These are phyloP conservation scores for Aleiodes alternator DNA, from an alignment of 2,888 invertebrate species.

Conservation along the genomic window DNA sequence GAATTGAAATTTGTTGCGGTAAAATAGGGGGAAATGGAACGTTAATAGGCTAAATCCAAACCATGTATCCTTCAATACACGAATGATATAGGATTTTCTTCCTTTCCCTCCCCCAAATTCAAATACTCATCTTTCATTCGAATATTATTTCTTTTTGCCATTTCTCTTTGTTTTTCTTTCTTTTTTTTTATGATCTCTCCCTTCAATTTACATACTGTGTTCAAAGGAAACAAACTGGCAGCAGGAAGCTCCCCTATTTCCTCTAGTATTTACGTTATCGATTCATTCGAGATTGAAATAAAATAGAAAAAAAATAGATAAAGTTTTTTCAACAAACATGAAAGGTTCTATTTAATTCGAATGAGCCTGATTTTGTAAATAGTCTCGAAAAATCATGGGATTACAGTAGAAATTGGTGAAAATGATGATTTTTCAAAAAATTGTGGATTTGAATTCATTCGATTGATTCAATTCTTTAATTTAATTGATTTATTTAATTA, in stretches of 20 bases:
- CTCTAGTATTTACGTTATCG: slow-evolving; percentile 19
- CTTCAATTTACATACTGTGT: slow-evolving; percentile 30
- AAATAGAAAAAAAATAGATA: neutral
- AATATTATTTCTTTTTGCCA: slow-evolving; percentile 3
- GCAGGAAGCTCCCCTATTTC: slow-evolving; percentile 21
- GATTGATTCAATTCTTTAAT: no score
- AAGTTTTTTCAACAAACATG: slow-evolving; percentile 5
- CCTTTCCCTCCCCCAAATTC: neutral
- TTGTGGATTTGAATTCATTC: no score
- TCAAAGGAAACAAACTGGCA: slow-evolving; percentile 34
- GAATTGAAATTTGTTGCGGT: slow-evolving; percentile 27
- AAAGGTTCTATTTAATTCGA: slow-evolving; percentile 17
- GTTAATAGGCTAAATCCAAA: slow-evolving; percentile 33
- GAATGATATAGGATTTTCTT: neutral
- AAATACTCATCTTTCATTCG: neutral
- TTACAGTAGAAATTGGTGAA: no score
- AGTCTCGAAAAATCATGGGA: neutral
- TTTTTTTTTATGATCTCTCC: neutral
- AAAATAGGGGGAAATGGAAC: slow-evolving; percentile 22
- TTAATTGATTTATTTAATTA: no score
- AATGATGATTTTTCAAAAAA: no score
- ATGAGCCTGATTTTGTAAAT: slow-evolving; percentile 5
- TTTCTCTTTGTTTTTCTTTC: neutral
- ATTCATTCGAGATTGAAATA: slow-evolving; percentile 1
- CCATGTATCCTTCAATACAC: neutral